phyloP scores from a whole-genome alignment of 2,113 vertebrate genomes.

The Lycocorax pyrrhopterus region DNA sequence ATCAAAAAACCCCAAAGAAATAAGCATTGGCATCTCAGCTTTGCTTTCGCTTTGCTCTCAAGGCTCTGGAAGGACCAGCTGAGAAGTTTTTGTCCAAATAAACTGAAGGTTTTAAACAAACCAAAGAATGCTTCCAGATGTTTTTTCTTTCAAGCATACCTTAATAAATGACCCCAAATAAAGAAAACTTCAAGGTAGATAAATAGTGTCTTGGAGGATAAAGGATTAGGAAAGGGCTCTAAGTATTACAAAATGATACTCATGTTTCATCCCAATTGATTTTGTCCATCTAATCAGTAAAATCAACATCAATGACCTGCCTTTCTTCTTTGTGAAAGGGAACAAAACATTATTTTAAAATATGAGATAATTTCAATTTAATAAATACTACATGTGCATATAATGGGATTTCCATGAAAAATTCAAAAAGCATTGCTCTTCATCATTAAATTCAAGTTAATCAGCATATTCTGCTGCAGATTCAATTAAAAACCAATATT shows the following conservation, averaged over 20 bases:
- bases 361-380: background rate
- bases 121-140: background rate
- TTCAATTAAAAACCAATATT: constrained; percentile 24
- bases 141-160: background rate
- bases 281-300: background rate
- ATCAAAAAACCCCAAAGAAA: background rate
- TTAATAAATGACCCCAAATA: background rate
- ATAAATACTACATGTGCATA: background rate
- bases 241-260: background rate
- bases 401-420: constrained; percentile 3
- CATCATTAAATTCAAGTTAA: background rate
- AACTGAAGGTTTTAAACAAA: background rate
- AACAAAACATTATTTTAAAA: background rate
- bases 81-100: background rate
- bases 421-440: background rate
- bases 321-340: background rate
- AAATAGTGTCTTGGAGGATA: background rate
- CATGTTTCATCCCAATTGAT: background rate
- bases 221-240: background rate
- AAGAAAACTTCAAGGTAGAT: background rate
- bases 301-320: background rate
- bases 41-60: background rate
- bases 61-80: background rate
- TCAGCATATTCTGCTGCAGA: background rate
- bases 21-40: background rate